phyloP scores from a whole-genome alignment of 2,888 invertebrate species.

The Ommatoiulus sabulosus region DNA sequence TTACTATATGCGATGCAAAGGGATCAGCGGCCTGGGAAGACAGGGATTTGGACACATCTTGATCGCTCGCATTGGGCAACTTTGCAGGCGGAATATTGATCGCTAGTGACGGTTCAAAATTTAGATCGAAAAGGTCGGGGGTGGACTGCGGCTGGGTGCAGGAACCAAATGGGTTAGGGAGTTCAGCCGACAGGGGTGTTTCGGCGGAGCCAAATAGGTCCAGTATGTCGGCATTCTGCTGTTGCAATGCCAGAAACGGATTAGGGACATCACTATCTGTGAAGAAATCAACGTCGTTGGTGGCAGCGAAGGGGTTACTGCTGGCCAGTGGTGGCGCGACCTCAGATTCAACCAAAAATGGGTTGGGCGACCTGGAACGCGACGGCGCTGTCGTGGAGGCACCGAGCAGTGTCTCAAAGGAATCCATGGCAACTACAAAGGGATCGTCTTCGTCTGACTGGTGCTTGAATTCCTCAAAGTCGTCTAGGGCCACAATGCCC shows the following conservation, averaged over 20 bases:
- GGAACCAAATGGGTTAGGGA: background rate
- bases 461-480: slow-evolving; percentile 61
- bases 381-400: background rate
- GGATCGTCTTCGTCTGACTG: slow-evolving; percentile 71
- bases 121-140: background rate
- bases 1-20: slow-evolving; percentile 60
- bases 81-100: slow-evolving; percentile 54
- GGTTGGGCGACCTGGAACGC: slow-evolving; percentile 65
- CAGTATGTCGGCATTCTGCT: background rate
- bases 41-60: slow-evolving; percentile 46
- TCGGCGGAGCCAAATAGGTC: slow-evolving; percentile 7
- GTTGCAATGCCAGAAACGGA: slow-evolving; percentile 57
- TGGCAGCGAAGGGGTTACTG: slow-evolving; percentile 60
- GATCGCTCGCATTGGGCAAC: background rate
- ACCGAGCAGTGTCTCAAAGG: slow-evolving; percentile 52
- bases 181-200: background rate
- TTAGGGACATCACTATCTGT: slow-evolving; percentile 53
- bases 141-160: background rate
- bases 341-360: slow-evolving; percentile 50
- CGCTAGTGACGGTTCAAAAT: background rate
- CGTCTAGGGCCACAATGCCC: slow-evolving; percentile 61
- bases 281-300: slow-evolving; percentile 58
- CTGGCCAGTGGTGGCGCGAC: slow-evolving; percentile 39
- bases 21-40: slow-evolving; percentile 61
- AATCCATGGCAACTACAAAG: slow-evolving; percentile 65